Conservation (phyloP, 1,140 invertebrate species). For the Pteromalus puparum region DNA sequence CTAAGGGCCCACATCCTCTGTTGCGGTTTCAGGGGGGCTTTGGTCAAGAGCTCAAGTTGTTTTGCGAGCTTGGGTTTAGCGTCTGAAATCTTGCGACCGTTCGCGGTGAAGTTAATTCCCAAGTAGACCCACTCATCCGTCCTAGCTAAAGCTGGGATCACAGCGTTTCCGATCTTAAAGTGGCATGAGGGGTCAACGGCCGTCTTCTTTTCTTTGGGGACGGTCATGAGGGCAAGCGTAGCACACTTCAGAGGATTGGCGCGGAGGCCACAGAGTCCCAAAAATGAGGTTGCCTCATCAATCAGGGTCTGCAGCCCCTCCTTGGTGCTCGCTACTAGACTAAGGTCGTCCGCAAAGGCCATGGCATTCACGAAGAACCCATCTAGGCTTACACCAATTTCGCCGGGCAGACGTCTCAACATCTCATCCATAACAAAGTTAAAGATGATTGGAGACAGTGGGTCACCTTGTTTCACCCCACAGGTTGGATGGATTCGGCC, state of each 20-base stretch:
- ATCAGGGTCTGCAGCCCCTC: constrained; percentile 47
- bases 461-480: constrained; percentile 64
- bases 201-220: constrained; percentile 53
- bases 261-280: constrained; percentile 47
- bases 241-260: constrained; percentile 63
- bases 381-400: constrained; percentile 51
- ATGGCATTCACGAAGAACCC: constrained; percentile 54
- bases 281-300: not conserved
- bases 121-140: not conserved
- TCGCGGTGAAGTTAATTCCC: not conserved
- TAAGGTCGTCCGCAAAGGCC: constrained; percentile 71
- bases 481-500: constrained; percentile 41
- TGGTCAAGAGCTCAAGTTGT: constrained; percentile 55
- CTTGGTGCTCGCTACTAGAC: constrained; percentile 61
- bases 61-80: not conserved
- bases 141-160: not conserved
- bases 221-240: constrained; percentile 57
- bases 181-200: constrained; percentile 4
- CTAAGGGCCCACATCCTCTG: constrained; percentile 52
- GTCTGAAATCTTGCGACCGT: constrained; percentile 16
- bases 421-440: constrained; percentile 62
- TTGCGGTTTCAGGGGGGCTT: constrained; percentile 64
- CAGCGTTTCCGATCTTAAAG: not conserved
- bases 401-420: constrained; percentile 53
- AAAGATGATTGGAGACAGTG: constrained; percentile 59